Conservation (phyloP, 2,113 vertebrate species). For the Gracilinanus agilis region DNA sequence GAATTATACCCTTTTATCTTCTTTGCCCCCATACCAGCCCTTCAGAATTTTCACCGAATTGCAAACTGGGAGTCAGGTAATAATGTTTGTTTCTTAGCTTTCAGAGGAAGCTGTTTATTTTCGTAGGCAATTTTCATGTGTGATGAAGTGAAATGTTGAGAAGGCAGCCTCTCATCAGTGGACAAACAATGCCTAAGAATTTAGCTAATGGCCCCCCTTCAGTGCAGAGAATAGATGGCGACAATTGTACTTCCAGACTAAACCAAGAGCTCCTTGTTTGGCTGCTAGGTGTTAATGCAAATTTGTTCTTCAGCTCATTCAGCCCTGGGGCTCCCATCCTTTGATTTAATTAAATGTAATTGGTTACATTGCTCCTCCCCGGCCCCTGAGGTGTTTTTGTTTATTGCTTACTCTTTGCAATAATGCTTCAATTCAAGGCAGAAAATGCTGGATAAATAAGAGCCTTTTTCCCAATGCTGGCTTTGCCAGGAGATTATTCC, state of each 20-base stretch:
- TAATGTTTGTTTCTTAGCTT: constrained; percentile 85
- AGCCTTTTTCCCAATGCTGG: constrained; percentile 84
- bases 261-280: constrained; percentile 87
- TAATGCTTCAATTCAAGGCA: constrained; percentile 90
- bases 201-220: constrained; percentile 92
- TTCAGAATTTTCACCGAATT: constrained; percentile 76
- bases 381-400: constrained; percentile 91
- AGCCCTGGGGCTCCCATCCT: constrained; percentile 91
- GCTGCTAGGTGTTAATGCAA: constrained; percentile 92
- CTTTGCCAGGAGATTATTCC: constrained; percentile 88
- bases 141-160: constrained; percentile 85
- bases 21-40: constrained; percentile 66
- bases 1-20: constrained; percentile 69
- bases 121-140: constrained; percentile 85
- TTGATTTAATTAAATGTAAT: constrained; percentile 99
- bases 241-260: constrained; percentile 87
- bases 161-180: constrained; percentile 86
- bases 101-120: constrained; percentile 87
- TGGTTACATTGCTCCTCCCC: constrained; percentile 92
- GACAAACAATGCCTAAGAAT: constrained; percentile 90
- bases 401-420: constrained; percentile 89
- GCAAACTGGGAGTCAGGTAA: constrained; percentile 74
- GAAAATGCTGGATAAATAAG: constrained; percentile 88
- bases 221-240: constrained; percentile 87
- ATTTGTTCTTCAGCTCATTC: constrained; percentile 90